Evolutionary conservation across 2,797 vertebrate genomes (phyloP), one percentile per base, ranked within the genome.

Genomic region (Tragelaphus oryx): DNA sequence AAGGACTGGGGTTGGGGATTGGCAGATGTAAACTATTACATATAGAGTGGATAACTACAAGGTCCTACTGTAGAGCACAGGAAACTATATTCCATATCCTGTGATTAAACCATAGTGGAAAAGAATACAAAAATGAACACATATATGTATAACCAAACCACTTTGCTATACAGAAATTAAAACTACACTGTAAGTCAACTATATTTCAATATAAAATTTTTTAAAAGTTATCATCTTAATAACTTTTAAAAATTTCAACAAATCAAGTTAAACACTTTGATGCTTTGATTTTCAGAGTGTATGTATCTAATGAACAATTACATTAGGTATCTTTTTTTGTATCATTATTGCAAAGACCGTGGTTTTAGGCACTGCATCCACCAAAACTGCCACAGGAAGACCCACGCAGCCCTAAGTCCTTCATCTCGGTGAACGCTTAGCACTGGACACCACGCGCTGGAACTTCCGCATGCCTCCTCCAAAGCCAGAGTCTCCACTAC

Each of bases 201-300:
- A 52, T 52, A 52, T 50, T 79, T 52, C 18, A 52, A 33, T 52
- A 76, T 30, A n/a, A n/a, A 30, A 11, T 1, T 50, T 76, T 78
- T 33, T 4, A 13, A 78, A 78, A 78, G 46, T 52, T 20, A 74
- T 41, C 8, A 76, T 87, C 18, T 90, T 74, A 60, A 75, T 84
- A 86, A 57, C 50, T 89, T 74, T 1, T 11, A 28, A 94, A 86
- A 87, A 52, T 71, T 55, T 46, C 55, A 88, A 48, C 16, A 71
- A 80, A 88, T 88, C 28, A 80, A 83, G n/a, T 95, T 88, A 62
- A 93, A 93, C 37, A 11, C 37, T 78, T 75, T 92, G 46, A 78
- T 55, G 11, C n/a, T 84, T 75, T 93, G 55, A 78, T 88, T 94
- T 96, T 92, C 68, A 93, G 75, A 90, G 83, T 89, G 12, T 20